phyloP scores from a whole-genome alignment of 2,797 vertebrate species.

The Fratercula arctica region DNA sequence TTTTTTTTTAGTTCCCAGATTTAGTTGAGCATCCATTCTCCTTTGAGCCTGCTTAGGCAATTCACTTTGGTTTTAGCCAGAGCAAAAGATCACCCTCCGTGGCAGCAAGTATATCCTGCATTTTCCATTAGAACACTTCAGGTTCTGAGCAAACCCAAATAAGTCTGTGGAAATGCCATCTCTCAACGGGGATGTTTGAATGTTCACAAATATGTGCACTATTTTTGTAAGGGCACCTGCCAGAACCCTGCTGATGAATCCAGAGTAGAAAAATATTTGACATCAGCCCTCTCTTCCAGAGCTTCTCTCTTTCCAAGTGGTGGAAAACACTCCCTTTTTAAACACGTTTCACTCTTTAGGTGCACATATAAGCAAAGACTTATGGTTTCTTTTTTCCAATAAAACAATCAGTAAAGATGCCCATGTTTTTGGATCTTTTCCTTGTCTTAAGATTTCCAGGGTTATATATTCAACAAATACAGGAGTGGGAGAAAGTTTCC shows the following conservation, averaged over 20 bases:
- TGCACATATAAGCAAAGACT: background rate
- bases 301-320: background rate
- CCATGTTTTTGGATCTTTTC: background rate
- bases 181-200: background rate
- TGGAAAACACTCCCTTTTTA: background rate
- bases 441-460: background rate
- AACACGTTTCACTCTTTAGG: background rate
- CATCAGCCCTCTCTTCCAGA: background rate
- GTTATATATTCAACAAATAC: background rate
- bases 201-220: background rate
- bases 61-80: background rate
- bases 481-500: background rate
- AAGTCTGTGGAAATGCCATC: constrained; percentile 39
- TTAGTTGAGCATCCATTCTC: background rate
- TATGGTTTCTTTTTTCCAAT: background rate
- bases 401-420: background rate
- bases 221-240: constrained; percentile 40
- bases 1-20: too few relatives aligned
- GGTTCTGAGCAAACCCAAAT: constrained; percentile 41
- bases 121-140: constrained; percentile 33
- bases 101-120: background rate
- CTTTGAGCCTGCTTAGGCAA: background rate
- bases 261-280: constrained; percentile 32
- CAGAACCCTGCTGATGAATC: constrained; percentile 48
- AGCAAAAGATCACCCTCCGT: background rate